Base-by-base conservation (phyloP, 2,888 invertebrate genomes). In the Pammene fasciana region DNA sequence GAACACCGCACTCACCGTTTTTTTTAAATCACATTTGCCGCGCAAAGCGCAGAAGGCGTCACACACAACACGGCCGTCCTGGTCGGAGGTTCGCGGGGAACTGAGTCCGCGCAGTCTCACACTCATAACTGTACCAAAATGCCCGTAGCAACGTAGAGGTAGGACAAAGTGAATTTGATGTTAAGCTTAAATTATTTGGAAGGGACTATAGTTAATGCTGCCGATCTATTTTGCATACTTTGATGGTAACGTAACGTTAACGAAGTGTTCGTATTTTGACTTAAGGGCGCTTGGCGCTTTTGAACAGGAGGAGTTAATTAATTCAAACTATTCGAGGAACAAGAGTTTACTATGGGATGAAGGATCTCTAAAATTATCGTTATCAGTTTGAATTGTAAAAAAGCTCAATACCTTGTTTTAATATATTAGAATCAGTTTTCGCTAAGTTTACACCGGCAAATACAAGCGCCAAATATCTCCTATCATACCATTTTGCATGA, bases 21-120 rank as follows among this genome's bases (percentile, higher is more conserved):
- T 77, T 77, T 79, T 77, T 78, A 77, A 78, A 86, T 86, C 85
- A 87, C 87, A 86, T 86, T 84, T 80, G 81, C 78, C 75, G 75
- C 74, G 68, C 75, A 74, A 75, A 72, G 70, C 72, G 73, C 75
- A 64, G 52, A 64, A 48, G 18, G 73, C 73, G 70, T 72, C 76
- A 73, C 75, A 71, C 74, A 55, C 66, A 67, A 75, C 75, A 82
- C 86, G 85, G 82, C 81, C 75, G 76, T 68, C 72, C 81, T 68
- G 75, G 71, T 72, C 76, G 75, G 78, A 76, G 71, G 79, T 77
- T 78, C 80, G 80, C 82, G 85, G 81, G 82, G 81, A 75, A 90
- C 90, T 90, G 87, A 76, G 82, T 81, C 76, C 88, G 90, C 90
- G 90, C 90, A 90, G 89, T 86, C 90, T 90, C 90, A 85, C 84